Evolutionary conservation across 2,797 vertebrate species (phyloP), one percentile per base, ranked within the genome.

Genomic region (Alauda arvensis): DNA sequence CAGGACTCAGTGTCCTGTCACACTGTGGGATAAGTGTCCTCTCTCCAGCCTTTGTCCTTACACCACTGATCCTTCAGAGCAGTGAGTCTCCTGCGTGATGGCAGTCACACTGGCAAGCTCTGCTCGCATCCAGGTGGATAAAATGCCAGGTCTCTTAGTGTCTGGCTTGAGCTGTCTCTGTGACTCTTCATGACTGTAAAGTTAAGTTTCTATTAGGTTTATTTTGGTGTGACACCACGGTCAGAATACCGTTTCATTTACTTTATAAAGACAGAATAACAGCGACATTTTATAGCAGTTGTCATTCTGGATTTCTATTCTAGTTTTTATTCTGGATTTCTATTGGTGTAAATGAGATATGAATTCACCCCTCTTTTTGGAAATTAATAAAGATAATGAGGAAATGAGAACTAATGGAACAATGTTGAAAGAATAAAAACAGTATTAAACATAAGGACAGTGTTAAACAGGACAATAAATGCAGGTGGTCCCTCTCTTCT

Each of bases 21-120:
- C 37, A 37, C 10, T 3, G 1, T 5, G 39, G 37, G 25, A 40
- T 31, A 29, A 62, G 31, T 0, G 0, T 53, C 18, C 18, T 48
- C 6, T 40, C 12, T 23, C 46, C 40, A 23, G 65, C 29, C 29
- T 52, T 53, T 40, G 56, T 7, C 56, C 12, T 67, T n/a, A 23
- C 15, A 31, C 6, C 0, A 4, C 8, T 1, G 3, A 19, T 26
- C 23, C 34, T 46, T 51, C 0, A 0, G 31, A 70, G 45, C 17
- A 10, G 29, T 14, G 15, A 18, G 4, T 53, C 31, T 65, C 70
- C 13, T 9, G 5, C 17, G 11, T 9, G 9, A 20, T 43, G 31
- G 16, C 49, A 45, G 26, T 31, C 23, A 21, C 10, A 2, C 8
- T 39, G 23, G 3, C 10, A 33, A 56, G 13, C 40, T 43, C 31